phyloP scores from a whole-genome alignment of 2,888 invertebrate species.

The Philereme vetulata region DNA sequence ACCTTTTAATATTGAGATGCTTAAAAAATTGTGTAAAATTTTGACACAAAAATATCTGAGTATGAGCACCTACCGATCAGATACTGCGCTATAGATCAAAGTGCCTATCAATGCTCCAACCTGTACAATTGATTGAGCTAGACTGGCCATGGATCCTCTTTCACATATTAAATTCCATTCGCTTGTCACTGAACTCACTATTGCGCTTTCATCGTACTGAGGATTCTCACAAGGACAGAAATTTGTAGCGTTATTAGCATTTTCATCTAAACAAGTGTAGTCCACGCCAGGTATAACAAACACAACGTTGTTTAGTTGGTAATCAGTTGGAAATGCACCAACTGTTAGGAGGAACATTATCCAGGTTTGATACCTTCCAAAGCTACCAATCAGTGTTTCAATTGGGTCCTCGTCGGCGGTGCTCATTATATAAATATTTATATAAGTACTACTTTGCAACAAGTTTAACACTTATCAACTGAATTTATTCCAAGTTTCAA shows the following conservation, averaged over 20 bases:
- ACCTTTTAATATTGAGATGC: no score
- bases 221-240: slow-evolving; percentile 73
- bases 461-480: no score
- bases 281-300: slow-evolving; percentile 81
- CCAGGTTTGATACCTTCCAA: slow-evolving; percentile 83
- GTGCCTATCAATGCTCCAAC: slow-evolving; percentile 83
- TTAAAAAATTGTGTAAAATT: no score
- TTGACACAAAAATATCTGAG: no score
- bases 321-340: slow-evolving; percentile 82
- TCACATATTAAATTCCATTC: slow-evolving; percentile 86
- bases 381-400: slow-evolving; percentile 77
- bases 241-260: slow-evolving; percentile 60
- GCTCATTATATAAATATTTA: slow-evolving; percentile 1
- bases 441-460: no score
- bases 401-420: slow-evolving; percentile 45
- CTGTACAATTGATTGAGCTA: slow-evolving; percentile 82
- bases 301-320: slow-evolving; percentile 82
- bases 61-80: slow-evolving; percentile 64
- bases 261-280: slow-evolving; percentile 71
- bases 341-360: slow-evolving; percentile 75
- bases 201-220: slow-evolving; percentile 79
- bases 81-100: slow-evolving; percentile 78
- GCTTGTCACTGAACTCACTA: slow-evolving; percentile 82
- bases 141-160: slow-evolving; percentile 76
- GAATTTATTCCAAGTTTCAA: no score